A percentile compares a stretch with the other conserved stretches of the same genome.
phyloP scores from a whole-genome alignment of 2,888 invertebrate genomes.

The Polydrusus tereticollis region DNA sequence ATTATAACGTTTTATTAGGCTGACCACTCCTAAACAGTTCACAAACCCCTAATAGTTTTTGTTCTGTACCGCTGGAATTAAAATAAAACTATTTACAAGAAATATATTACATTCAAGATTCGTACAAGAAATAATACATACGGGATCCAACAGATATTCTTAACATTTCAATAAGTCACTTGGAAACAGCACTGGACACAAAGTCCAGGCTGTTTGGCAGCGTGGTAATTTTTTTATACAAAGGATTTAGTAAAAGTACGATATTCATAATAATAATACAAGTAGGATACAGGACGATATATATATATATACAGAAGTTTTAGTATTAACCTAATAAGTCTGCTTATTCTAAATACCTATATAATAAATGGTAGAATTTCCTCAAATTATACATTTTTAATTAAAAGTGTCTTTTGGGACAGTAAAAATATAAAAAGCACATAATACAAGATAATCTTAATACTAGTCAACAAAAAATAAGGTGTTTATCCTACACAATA shows the following conservation, averaged over 20 bases:
- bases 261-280: not conserved
- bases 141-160: not conserved
- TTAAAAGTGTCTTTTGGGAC: not conserved
- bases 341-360: too few relatives aligned
- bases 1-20: too few relatives aligned
- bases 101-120: not conserved
- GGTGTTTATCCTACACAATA: not conserved
- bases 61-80: not conserved
- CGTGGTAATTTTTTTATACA: not conserved
- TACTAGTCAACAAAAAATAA: conserved; percentile 28
- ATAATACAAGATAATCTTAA: conserved; percentile 8
- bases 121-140: not conserved
- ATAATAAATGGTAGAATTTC: too few relatives aligned
- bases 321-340: not conserved
- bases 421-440: not conserved
- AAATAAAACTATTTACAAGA: not conserved
- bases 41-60: too few relatives aligned
- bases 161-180: not conserved
- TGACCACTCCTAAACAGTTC: too few relatives aligned
- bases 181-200: not conserved
- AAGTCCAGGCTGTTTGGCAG: not conserved
- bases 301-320: not conserved
- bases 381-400: too few relatives aligned
- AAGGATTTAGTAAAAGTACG: not conserved
- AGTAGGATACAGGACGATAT: not conserved